Conservation (phyloP, 2,888 invertebrate genomes). For the Eumacrocentrus americanus region DNA sequence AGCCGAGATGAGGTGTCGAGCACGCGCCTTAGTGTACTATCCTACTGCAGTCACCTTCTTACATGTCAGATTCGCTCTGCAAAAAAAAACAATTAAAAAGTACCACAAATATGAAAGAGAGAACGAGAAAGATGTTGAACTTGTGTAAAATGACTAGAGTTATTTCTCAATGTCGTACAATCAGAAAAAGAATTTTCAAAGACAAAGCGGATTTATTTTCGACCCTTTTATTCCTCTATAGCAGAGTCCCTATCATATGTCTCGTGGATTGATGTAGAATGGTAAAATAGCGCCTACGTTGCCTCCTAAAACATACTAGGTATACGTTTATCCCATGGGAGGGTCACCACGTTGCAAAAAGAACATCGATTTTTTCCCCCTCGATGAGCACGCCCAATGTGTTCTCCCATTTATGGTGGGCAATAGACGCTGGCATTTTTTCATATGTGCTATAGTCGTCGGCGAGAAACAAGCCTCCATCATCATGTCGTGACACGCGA, state of each 20-base stretch:
- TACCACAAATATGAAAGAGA: background rate
- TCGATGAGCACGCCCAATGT: background rate
- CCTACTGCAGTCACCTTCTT: too few relatives aligned
- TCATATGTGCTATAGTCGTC: too few relatives aligned
- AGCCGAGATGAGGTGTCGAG: slow-evolving; percentile 8
- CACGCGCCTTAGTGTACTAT: too few relatives aligned
- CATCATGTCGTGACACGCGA: background rate
- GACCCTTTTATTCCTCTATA: background rate
- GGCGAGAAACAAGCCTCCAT: too few relatives aligned
- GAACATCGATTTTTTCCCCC: slow-evolving; percentile 8
- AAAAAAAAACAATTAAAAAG: background rate
- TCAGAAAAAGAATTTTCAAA: background rate
- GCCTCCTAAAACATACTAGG: background rate
- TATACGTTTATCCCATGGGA: background rate
- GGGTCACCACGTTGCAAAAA: background rate
- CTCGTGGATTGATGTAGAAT: background rate
- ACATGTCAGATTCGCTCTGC: slow-evolving; percentile 8
- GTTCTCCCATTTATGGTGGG: slow-evolving; percentile 9
- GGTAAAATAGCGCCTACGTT: background rate
- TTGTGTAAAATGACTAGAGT: background rate
- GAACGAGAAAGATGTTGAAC: background rate
- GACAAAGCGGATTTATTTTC: background rate
- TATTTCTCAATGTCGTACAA: too few relatives aligned
- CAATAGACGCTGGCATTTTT: slow-evolving; percentile 14
- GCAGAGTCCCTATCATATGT: background rate